These are phyloP conservation scores for Aquatica leii DNA, from an alignment of 2,888 invertebrate species.

Conservation along the genomic window DNA sequence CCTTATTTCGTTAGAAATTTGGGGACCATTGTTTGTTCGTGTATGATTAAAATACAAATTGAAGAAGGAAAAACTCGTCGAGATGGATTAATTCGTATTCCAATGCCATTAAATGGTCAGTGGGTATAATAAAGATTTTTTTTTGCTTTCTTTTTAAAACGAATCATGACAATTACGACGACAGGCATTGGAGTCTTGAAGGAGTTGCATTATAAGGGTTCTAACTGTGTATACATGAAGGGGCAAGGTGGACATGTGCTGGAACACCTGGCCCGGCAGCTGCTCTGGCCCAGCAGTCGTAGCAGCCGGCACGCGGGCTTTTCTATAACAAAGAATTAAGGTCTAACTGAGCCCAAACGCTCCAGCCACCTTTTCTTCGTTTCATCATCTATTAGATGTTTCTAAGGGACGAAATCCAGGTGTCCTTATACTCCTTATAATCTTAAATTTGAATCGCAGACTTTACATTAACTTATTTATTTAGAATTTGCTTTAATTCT, in stretches of 20 bases:
- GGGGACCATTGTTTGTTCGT: too few relatives aligned
- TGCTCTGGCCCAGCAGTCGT: constrained; percentile 45
- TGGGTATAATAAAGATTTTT: neutral
- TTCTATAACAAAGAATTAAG: constrained; percentile 40
- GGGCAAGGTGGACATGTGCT: constrained; percentile 40
- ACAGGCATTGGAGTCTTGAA: constrained; percentile 31
- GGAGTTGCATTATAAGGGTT: constrained; percentile 34
- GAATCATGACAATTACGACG: constrained; percentile 24
- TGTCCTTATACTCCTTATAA: constrained; percentile 22
- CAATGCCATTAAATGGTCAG: too few relatives aligned
- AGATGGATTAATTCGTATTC: too few relatives aligned
- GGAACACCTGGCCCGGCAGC: constrained; percentile 58
- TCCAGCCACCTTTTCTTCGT: constrained; percentile 47
- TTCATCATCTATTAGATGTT: constrained; percentile 39
- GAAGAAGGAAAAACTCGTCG: too few relatives aligned
- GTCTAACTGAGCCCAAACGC: constrained; percentile 32
- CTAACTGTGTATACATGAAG: constrained; percentile 31
- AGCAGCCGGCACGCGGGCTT: constrained; percentile 44
- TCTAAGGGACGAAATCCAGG: constrained; percentile 40
- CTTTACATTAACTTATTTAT: constrained; percentile 6
- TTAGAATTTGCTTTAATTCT: neutral
- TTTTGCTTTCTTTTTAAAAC: neutral
- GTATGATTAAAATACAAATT: too few relatives aligned
- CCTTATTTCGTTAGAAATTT: too few relatives aligned
- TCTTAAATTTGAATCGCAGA: constrained; percentile 5